phyloP scores from a whole-genome alignment of 2,113 vertebrate genomes.

The Mastomys coucha region DNA sequence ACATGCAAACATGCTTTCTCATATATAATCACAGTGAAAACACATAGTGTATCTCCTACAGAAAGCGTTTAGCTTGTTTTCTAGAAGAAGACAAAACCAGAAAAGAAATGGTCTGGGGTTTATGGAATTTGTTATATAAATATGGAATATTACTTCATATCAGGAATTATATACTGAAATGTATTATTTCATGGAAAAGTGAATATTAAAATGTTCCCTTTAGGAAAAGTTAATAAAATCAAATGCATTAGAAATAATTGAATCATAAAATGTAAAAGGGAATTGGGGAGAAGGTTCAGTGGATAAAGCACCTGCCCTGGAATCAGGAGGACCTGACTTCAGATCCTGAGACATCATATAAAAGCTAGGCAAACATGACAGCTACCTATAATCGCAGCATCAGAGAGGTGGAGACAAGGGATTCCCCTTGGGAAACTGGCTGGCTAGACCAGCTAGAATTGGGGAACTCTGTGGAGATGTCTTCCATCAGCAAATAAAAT shows the following conservation, averaged over 20 bases:
- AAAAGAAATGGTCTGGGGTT: neutral
- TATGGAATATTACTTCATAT: neutral
- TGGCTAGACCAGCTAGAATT: neutral
- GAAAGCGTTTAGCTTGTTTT: neutral
- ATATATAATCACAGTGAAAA: neutral
- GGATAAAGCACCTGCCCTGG: neutral
- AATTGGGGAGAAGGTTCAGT: neutral
- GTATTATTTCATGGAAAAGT: neutral
- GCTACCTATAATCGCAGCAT: neutral
- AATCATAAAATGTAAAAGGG: neutral
- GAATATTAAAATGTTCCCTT: neutral
- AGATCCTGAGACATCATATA: neutral
- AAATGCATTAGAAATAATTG: neutral
- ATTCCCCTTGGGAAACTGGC: neutral
- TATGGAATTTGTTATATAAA: neutral
- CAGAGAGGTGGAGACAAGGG: too few species aligned
- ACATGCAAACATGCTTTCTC: neutral
- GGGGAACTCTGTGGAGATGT: neutral
- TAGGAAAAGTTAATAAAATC: neutral
- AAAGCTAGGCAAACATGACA: neutral
- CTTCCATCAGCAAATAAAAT: neutral
- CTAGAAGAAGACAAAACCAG: neutral
- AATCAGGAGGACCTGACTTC: neutral
- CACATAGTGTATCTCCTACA: neutral
- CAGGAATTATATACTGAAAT: slow-evolving; percentile 37